Conservation (phyloP, 2,113 vertebrate genomes). For the Chinchilla lanigera region DNA sequence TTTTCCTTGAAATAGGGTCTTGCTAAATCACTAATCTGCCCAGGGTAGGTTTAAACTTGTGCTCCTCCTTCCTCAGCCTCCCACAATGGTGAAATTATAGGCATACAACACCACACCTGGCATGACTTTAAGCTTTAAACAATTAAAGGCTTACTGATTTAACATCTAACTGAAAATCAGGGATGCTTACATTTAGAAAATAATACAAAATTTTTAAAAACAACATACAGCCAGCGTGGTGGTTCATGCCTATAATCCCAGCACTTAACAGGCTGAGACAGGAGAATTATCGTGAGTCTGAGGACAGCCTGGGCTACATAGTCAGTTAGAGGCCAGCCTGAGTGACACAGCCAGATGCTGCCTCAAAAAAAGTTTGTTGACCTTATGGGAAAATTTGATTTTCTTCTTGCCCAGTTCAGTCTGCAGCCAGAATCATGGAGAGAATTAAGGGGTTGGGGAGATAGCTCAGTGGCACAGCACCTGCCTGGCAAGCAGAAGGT, state of each 20-base stretch:
- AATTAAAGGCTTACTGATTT: background rate
- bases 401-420: too few species aligned
- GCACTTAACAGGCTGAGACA: background rate
- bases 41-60: background rate
- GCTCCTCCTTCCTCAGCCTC: background rate
- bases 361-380: too few species aligned
- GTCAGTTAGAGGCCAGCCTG: too few species aligned
- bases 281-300: background rate
- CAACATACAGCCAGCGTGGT: too few species aligned
- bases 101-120: too few species aligned
- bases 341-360: background rate
- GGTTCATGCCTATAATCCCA: background rate
- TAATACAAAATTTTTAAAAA: too few species aligned
- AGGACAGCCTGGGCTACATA: background rate
- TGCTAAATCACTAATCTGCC: background rate
- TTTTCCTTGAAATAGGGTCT: background rate
- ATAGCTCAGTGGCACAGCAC: too few species aligned
- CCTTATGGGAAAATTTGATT: too few species aligned
- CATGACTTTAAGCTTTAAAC: background rate
- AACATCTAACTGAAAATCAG: conserved; percentile 21
- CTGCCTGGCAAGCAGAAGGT: too few species aligned
- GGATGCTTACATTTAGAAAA: background rate
- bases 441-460: background rate
- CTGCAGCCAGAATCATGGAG: background rate
- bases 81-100: background rate